phyloP scores from a whole-genome alignment of 2,888 invertebrate species.

The Philopedon plagiatum region DNA sequence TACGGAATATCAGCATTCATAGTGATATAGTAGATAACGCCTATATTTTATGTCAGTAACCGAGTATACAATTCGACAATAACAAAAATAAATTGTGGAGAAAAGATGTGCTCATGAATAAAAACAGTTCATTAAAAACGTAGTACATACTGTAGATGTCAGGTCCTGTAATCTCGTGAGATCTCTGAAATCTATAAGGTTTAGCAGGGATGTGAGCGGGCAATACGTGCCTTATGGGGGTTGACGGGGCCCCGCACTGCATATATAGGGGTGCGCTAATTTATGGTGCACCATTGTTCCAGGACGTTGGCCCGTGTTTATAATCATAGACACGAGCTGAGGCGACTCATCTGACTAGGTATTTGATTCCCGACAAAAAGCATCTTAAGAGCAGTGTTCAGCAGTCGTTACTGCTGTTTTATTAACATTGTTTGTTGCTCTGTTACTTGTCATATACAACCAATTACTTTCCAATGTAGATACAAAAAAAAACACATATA shows the following conservation, averaged over 20 bases:
- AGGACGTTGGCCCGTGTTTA: slow-evolving; percentile 31
- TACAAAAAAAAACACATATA: too few species aligned
- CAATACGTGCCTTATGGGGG: slow-evolving; percentile 16
- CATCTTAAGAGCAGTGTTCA: too few species aligned
- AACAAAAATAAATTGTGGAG: neutral
- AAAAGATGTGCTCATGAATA: slow-evolving; percentile 6
- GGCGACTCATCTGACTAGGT: neutral
- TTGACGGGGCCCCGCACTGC: slow-evolving; percentile 16
- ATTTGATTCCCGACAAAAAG: neutral
- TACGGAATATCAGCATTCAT: too few species aligned
- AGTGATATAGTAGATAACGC: too few species aligned
- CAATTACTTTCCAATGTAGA: too few species aligned
- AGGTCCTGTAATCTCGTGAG: slow-evolving; percentile 6
- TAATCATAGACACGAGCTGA: neutral
- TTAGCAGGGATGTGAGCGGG: neutral
- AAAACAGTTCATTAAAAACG: neutral
- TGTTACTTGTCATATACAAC: too few species aligned
- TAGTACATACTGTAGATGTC: neutral
- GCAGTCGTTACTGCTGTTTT: too few species aligned
- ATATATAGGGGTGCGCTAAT: slow-evolving; percentile 39
- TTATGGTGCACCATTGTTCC: slow-evolving; percentile 37
- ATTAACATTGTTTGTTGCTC: too few species aligned
- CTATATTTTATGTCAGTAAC: too few species aligned
- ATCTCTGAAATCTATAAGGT: neutral
- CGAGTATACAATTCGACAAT: too few species aligned